Conservation (phyloP, 1,140 invertebrate genomes). For the Oedothorax gibbosus region DNA sequence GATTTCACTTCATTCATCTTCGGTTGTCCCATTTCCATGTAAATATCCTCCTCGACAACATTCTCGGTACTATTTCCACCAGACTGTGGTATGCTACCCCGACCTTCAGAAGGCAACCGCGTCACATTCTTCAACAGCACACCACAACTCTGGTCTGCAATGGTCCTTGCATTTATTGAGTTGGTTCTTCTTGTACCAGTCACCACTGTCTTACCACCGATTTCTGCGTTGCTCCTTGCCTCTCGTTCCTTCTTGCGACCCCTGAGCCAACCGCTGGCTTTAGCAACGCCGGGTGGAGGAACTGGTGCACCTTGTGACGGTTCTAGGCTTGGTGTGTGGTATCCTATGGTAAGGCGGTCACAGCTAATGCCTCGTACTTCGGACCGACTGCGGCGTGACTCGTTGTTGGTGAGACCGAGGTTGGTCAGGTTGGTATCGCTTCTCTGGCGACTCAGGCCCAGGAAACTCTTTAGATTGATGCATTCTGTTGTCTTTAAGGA, state of each 20-base stretch:
- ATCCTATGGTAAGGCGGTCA: slow-evolving; percentile 27
- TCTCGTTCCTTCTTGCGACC: slow-evolving; percentile 37
- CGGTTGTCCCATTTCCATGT: slow-evolving; percentile 22
- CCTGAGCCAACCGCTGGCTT: slow-evolving; percentile 31
- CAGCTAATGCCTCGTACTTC: slow-evolving; percentile 21
- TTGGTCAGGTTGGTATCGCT: slow-evolving; percentile 50
- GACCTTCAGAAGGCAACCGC: background rate
- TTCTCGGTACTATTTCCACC: background rate
- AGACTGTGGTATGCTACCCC: background rate
- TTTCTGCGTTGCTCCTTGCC: background rate
- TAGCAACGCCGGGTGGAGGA: slow-evolving; percentile 1
- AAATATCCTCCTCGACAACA: slow-evolving; percentile 30
- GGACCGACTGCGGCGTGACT: slow-evolving; percentile 18
- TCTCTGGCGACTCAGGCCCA: slow-evolving; percentile 38
- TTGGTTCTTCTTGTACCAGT: slow-evolving; percentile 22
- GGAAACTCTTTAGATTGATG: slow-evolving; percentile 40
- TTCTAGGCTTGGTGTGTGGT: background rate
- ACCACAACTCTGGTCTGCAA: slow-evolving; percentile 8
- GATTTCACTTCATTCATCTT: background rate
- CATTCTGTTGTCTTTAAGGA: slow-evolving; percentile 30
- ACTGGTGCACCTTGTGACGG: background rate
- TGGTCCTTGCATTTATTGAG: background rate
- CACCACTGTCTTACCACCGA: slow-evolving; percentile 22
- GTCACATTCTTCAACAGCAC: background rate
- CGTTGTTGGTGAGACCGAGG: slow-evolving; percentile 16